A percentile compares a stretch with the other conserved stretches of the same genome.
Evolutionary conservation across 2,888 invertebrate species (phyloP).

Genomic region (Atethmia centrago): DNA sequence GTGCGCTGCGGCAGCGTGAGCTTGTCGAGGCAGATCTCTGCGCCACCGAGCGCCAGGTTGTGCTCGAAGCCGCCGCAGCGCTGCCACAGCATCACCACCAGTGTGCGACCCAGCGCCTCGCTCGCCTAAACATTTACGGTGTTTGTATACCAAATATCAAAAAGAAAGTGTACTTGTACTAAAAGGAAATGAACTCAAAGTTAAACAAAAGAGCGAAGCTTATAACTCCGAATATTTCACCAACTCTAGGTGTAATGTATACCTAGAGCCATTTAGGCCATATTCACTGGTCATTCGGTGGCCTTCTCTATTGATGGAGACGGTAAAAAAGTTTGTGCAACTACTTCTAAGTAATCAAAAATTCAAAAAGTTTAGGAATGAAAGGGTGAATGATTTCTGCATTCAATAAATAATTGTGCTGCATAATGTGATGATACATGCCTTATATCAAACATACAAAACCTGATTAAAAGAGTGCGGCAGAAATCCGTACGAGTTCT

Average conservation of each 20-base stretch:
- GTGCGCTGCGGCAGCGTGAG: constrained; percentile 95
- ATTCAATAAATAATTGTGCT: constrained; percentile 13
- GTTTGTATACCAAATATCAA: constrained; percentile 45
- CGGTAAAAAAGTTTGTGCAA: neutral
- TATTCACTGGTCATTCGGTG: neutral
- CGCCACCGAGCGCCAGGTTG: constrained; percentile 95
- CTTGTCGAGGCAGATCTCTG: constrained; percentile 95
- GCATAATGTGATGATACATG: constrained; percentile 19
- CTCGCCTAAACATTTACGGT: constrained; percentile 87
- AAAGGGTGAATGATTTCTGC: neutral
- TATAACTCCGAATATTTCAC: constrained; percentile 78
- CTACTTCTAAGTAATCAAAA: constrained; percentile 10
- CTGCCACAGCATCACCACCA: constrained; percentile 98
- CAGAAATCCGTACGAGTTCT: constrained; percentile 55
- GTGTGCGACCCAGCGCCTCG: constrained; percentile 94
- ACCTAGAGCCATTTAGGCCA: neutral
- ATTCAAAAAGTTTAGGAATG: neutral
- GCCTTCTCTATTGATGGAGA: neutral
- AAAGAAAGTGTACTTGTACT: neutral
- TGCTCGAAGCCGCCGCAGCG: constrained; percentile 96
- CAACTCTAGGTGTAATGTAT: constrained; percentile 49
- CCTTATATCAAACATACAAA: constrained; percentile 27
- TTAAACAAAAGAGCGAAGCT: neutral
- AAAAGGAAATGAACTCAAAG: neutral
- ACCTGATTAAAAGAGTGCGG: constrained; percentile 40